Evolutionary conservation across 2,888 invertebrate genomes (phyloP).

Genomic region (Autographa gamma): DNA sequence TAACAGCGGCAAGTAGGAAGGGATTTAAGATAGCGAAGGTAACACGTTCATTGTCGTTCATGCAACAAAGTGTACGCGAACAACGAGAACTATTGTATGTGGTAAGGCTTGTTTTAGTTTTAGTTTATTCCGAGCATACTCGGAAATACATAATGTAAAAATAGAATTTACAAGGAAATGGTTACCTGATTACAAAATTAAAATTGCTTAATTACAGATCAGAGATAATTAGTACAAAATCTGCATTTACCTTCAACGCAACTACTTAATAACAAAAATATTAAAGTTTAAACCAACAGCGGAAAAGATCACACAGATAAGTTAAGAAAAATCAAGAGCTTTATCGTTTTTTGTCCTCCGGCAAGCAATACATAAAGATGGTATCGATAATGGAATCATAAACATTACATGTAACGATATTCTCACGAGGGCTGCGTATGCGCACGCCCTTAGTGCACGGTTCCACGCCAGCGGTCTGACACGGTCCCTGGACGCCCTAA

Average conservation of each 20-base stretch:
- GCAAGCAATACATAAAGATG: slow-evolving; percentile 37
- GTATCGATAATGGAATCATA: slow-evolving; percentile 41
- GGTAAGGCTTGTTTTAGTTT: background rate
- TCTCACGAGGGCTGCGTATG: slow-evolving; percentile 59
- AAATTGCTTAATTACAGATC: background rate
- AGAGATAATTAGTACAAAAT: background rate
- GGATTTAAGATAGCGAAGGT: slow-evolving; percentile 14
- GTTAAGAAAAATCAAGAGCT: slow-evolving; percentile 20
- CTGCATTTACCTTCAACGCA: slow-evolving; percentile 1
- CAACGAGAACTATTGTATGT: slow-evolving; percentile 9
- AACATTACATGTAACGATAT: slow-evolving; percentile 49
- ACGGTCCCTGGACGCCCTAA: slow-evolving; percentile 81
- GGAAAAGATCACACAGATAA: slow-evolving; percentile 20
- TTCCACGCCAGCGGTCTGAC: slow-evolving; percentile 75
- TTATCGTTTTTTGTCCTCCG: slow-evolving; percentile 18
- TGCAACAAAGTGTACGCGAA: slow-evolving; percentile 21
- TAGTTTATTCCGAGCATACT: background rate
- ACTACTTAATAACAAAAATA: slow-evolving; percentile 7
- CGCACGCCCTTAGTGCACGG: slow-evolving; percentile 61
- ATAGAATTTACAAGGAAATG: background rate
- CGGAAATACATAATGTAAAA: background rate
- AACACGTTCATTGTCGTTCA: too few relatives aligned
- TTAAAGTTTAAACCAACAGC: slow-evolving; percentile 5
- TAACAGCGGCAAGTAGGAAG: slow-evolving; percentile 33
- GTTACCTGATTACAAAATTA: background rate